These are phyloP conservation scores for Phrynocephalus versicolor DNA, from an alignment of 2,113 vertebrate species.

Conservation along the genomic window DNA sequence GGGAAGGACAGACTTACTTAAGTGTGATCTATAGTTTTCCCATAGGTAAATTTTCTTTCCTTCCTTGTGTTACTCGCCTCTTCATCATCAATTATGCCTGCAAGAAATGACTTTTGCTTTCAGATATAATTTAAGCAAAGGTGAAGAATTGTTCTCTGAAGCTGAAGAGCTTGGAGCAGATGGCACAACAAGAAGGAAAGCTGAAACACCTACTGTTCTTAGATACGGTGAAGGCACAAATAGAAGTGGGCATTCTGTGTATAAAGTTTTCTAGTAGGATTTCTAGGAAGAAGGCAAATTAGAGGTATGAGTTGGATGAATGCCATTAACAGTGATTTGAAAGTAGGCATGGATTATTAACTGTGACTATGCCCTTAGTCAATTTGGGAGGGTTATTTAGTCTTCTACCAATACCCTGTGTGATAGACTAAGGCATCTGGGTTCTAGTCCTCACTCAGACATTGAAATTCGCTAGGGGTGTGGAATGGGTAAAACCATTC, in stretches of 20 bases:
- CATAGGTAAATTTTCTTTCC: not conserved
- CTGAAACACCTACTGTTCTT: constrained; percentile 38
- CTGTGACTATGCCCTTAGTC: not conserved
- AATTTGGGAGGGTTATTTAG: not conserved
- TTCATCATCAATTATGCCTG: not conserved
- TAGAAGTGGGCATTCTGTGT: not conserved
- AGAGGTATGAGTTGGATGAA: constrained; percentile 18
- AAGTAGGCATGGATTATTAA: constrained; percentile 4
- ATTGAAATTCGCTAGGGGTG: too few species aligned
- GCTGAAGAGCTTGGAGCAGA: constrained; percentile 11
- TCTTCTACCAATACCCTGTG: too few species aligned
- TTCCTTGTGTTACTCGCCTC: not conserved
- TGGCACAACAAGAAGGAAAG: constrained; percentile 37
- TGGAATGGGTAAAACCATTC: too few species aligned
- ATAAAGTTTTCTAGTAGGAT: not conserved
- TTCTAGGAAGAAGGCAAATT: constrained; percentile 5
- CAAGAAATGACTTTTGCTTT: not conserved
- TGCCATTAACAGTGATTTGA: not conserved
- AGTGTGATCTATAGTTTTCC: not conserved
- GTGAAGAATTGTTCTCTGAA: rapidly evolving
- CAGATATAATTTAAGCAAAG: not conserved
- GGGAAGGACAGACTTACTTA: not conserved
- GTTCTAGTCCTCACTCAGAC: too few species aligned
- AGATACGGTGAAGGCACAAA: not conserved
- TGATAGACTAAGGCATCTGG: too few species aligned